A percentile compares a stretch with the other conserved stretches of the same genome.
Conservation (phyloP, 30 jellyfish, hydroid and myxozoan genomes). For the Pseudorhiza aurosa region DNA sequence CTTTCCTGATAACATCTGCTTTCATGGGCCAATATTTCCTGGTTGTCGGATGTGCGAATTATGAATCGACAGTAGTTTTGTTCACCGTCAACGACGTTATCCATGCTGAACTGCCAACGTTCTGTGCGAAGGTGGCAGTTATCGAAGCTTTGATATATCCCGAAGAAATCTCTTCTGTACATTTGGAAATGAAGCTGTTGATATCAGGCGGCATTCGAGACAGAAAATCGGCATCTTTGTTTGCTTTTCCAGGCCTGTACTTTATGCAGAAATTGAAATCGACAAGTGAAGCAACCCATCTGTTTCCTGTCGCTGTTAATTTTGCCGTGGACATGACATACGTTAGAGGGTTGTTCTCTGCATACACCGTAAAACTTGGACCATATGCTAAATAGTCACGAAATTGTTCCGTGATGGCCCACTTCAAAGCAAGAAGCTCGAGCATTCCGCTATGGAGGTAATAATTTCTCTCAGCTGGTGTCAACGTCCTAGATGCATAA, state of each 20-base stretch:
- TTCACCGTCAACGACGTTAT: too few species aligned
- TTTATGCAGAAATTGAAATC: conserved; percentile 28
- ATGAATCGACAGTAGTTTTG: too few species aligned
- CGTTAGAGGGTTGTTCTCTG: conserved; percentile 40
- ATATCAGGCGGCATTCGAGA: conserved; percentile 18
- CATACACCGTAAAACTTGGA: conserved; percentile 17
- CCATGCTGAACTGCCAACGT: too few species aligned
- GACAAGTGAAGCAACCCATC: conserved; percentile 56
- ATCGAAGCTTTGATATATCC: too few species aligned
- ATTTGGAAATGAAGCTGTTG: too few species aligned
- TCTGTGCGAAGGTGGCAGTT: too few species aligned
- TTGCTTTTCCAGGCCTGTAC: conserved; percentile 58
- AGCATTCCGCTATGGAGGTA: conserved; percentile 43
- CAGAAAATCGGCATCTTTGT: conserved; percentile 42
- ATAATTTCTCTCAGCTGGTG: conserved; percentile 46
- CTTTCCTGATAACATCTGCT: too few species aligned
- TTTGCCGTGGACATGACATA: conserved; percentile 31
- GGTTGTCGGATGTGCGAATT: too few species aligned
- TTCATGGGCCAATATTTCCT: too few species aligned
- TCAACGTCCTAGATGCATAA: conserved; percentile 31
- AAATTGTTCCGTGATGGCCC: conserved; percentile 45
- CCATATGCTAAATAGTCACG: conserved; percentile 29
- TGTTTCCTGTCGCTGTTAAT: conserved; percentile 28
- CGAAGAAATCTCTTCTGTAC: too few species aligned
- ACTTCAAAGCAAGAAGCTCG: conserved; percentile 44